Evolutionary conservation across 2,888 invertebrate species (phyloP).

Genomic region (Fragum fragum): DNA sequence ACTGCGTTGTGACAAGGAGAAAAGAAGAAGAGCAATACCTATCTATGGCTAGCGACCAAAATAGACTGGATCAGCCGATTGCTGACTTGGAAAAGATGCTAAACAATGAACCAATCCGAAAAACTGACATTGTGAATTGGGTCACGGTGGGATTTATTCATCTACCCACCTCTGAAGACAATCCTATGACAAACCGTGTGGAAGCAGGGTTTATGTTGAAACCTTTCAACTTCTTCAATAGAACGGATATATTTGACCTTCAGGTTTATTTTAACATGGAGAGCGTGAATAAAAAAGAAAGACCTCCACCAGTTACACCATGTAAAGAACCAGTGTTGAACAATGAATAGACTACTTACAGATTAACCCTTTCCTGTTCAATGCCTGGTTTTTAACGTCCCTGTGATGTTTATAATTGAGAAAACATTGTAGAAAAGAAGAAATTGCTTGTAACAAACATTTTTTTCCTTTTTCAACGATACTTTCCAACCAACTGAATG

Average conservation of each 20-base stretch:
- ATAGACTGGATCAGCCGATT: conserved; percentile 61
- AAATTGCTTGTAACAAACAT: too few species aligned
- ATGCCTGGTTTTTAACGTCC: too few species aligned
- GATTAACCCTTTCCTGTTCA: too few species aligned
- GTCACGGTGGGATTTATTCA: conserved; percentile 73
- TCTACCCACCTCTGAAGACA: conserved; percentile 71
- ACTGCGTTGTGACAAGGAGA: conserved; percentile 68
- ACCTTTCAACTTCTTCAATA: conserved; percentile 75
- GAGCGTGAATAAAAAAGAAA: conserved; percentile 29
- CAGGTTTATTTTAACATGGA: conserved; percentile 59
- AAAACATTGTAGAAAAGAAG: too few species aligned
- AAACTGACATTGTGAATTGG: conserved; percentile 74
- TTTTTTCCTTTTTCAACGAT: too few species aligned
- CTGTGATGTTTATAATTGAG: too few species aligned
- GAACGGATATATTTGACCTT: conserved; percentile 69
- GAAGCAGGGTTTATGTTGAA: conserved; percentile 70
- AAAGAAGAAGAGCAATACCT: conserved; percentile 69
- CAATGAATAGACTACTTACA: too few species aligned
- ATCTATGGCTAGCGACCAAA: conserved; percentile 58
- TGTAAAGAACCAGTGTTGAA: conserved; percentile 34
- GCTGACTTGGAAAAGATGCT: conserved; percentile 65
- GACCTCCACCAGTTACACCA: conserved; percentile 43
- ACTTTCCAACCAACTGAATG: too few species aligned
- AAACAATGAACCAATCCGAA: conserved; percentile 66
- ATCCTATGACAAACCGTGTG: conserved; percentile 72